Conservation (phyloP, 2,797 vertebrate species). For the Scolopax rusticola region DNA sequence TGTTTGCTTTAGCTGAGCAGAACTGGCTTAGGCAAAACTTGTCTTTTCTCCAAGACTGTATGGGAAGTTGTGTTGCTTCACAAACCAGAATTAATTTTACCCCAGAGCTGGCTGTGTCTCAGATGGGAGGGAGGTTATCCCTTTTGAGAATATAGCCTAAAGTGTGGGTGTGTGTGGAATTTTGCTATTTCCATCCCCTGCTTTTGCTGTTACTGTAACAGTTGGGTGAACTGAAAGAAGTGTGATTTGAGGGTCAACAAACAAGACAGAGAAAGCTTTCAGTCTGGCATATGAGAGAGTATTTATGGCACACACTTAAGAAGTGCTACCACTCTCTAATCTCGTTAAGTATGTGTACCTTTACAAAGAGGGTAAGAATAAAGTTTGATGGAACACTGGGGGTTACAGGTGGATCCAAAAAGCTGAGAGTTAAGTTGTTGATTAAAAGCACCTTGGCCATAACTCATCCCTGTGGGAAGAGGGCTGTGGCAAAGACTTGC, state of each 20-base stretch:
- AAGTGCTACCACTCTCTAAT: not conserved
- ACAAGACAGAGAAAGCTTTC: constrained; percentile 7
- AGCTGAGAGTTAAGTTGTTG: not conserved
- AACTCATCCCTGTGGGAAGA: not conserved
- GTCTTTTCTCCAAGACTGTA: not conserved
- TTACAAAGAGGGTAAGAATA: not conserved
- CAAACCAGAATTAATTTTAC: not conserved
- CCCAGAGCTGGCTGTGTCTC: not conserved
- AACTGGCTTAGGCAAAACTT: not conserved
- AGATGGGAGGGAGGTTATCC: not conserved
- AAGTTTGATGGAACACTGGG: not conserved
- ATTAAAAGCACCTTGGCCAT: not conserved
- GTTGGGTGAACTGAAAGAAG: constrained; percentile 44
- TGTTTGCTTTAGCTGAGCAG: not conserved
- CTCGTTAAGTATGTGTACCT: not conserved
- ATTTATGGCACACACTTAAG: not conserved
- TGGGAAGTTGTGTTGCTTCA: not conserved
- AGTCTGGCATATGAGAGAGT: not conserved
- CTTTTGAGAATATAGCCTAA: not conserved
- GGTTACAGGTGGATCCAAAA: not conserved
- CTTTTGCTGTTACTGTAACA: constrained; percentile 52
- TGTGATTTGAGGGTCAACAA: constrained; percentile 50
- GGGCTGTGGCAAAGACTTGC: not conserved
- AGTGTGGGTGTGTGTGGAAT: not conserved
- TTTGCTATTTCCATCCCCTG: constrained; percentile 9